These are phyloP conservation scores for Cepphus grylle DNA, from an alignment of 2,113 vertebrate genomes.

Conservation along the genomic window DNA sequence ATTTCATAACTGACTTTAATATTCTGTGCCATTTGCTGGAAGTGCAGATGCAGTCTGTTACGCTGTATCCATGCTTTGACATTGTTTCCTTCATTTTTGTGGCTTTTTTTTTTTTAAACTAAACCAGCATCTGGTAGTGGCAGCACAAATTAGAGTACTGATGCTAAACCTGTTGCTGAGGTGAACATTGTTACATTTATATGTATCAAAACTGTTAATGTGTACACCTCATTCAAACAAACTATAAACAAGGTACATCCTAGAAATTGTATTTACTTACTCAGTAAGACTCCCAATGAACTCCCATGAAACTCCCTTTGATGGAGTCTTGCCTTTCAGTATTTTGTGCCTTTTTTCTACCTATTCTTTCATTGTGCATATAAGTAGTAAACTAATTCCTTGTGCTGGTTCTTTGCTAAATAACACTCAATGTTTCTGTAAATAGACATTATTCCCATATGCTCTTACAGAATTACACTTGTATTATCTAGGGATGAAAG, in stretches of 20 bases:
- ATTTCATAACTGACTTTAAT: background rate
- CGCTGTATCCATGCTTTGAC: background rate
- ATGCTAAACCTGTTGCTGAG: background rate
- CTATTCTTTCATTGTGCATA: background rate
- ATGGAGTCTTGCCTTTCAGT: background rate
- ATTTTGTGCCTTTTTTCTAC: background rate
- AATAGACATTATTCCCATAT: background rate
- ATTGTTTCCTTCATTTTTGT: background rate
- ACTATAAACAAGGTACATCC: background rate
- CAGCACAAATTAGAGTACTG: background rate
- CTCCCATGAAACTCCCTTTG: background rate
- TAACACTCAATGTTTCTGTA: background rate
- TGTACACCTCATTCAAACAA: background rate
- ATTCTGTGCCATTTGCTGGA: background rate
- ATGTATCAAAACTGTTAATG: background rate
- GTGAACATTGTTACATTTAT: background rate
- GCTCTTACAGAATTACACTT: background rate
- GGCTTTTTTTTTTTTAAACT: background rate
- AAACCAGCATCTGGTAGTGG: background rate
- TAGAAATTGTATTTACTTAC: background rate
- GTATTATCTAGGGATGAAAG: background rate
- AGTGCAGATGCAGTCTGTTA: background rate
- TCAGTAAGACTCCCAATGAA: background rate
- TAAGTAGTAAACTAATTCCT: background rate
- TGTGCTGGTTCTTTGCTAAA: background rate